Conservation (phyloP, 2,888 invertebrate genomes). For the Hirtodrosophila trivittata region DNA sequence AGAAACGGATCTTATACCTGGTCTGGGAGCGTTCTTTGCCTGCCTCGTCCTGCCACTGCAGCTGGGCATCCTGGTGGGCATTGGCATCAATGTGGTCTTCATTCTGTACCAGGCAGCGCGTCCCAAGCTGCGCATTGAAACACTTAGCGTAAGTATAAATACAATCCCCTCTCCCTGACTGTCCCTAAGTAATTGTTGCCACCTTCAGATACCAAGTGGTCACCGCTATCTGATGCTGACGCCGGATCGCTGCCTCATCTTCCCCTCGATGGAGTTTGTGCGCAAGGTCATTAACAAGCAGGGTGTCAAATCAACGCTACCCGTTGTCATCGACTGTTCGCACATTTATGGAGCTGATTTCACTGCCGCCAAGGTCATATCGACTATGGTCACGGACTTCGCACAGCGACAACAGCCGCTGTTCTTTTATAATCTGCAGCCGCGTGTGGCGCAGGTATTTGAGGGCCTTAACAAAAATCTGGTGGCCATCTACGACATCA, state of each 20-base stretch:
- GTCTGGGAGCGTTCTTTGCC: conserved; percentile 92
- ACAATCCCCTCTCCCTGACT: background rate
- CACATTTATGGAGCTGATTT: conserved; percentile 95
- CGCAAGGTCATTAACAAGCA: conserved; percentile 93
- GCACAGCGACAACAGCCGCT: conserved; percentile 89
- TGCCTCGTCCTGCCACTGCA: conserved; percentile 93
- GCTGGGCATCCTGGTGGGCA: conserved; percentile 93
- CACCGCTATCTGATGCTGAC: conserved; percentile 92
- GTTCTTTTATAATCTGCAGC: conserved; percentile 92
- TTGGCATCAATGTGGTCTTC: conserved; percentile 92
- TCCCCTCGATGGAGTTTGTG: conserved; percentile 95
- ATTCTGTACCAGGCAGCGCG: conserved; percentile 94
- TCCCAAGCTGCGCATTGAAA: conserved; percentile 92
- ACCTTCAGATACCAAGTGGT: conserved; percentile 86
- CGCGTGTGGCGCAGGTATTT: conserved; percentile 91
- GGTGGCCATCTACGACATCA: conserved; percentile 90
- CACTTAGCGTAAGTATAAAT: conserved; percentile 87
- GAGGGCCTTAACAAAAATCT: conserved; percentile 91
- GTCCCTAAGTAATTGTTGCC: background rate
- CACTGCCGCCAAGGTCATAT: conserved; percentile 92
- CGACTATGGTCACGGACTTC: conserved; percentile 90
- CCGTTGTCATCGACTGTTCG: conserved; percentile 94
- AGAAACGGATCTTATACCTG: conserved; percentile 95
- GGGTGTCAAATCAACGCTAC: conserved; percentile 88
- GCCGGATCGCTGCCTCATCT: conserved; percentile 94